Evolutionary conservation across 2,113 vertebrate species (phyloP), one percentile per base, ranked within the genome.

Genomic region (Lamprotornis superbus): DNA sequence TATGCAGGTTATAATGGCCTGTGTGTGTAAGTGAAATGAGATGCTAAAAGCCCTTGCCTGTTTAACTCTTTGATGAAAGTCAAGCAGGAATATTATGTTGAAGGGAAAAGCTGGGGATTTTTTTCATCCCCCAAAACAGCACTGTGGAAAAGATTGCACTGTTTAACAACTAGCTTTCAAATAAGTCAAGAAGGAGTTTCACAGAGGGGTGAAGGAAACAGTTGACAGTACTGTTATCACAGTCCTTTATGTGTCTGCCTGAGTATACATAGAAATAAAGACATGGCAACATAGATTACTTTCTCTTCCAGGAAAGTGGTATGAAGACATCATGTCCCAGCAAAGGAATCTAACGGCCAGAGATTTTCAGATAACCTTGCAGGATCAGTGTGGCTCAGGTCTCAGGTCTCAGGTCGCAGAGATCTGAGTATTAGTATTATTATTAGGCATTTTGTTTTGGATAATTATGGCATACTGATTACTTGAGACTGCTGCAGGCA

Each of bases 1-100:
- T 99, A 99, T 98, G 98, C 98, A 98, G 98, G 98, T 98, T 98
- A 98, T 98, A 98, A 98, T 98, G 98, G 98, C 87, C 97, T 98
- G 80, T 95, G 98, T 98, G 97, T 97, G 97, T 97, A 97, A 97
- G 97, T 97, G 97, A 98, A 98, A 98, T 87, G 95, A 98, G 95
- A 98, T 95, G 92, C 83, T 98, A 97, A 98, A 98, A 98, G 96
- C 95, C 96, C 92, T 98, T 93, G 94, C 97, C 96, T 97, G 95
- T 98, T 98, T 98, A 98, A 98, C 98, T 97, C 95, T 97, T 98
- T 96, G 95, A 96, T 97, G 96, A 97, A 97, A 97, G 80, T 87
- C 94, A 95, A 98, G 97, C 76, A 94, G 81, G 97, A 98, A 89
- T 96, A 92, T 53, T 88, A 94, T 91, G 89, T 88, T 71, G 95